A percentile compares a stretch with the other conserved stretches of the same genome.
These are phyloP conservation scores for Sebastes vulpes DNA, from an alignment of 2,797 vertebrate species.

Conservation along the genomic window DNA sequence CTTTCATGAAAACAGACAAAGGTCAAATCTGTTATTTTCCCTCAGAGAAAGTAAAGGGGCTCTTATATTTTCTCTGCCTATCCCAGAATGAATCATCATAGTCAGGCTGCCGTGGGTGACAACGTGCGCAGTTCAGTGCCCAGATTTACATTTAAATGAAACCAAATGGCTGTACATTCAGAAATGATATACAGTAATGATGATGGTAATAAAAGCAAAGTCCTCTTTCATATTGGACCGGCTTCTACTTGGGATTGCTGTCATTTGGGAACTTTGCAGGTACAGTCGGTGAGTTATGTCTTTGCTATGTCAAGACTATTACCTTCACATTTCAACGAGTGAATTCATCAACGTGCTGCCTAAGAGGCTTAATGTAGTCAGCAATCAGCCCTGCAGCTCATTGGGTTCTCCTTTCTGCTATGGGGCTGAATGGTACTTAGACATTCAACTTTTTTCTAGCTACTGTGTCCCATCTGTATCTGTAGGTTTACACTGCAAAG, in stretches of 20 bases:
- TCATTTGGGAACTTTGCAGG: constrained; percentile 65
- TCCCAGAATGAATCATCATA: constrained; percentile 82
- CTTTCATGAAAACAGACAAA: constrained; percentile 67
- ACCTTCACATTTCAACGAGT: constrained; percentile 70
- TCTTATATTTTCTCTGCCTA: constrained; percentile 65
- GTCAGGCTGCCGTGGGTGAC: constrained; percentile 67
- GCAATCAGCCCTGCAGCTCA: constrained; percentile 54
- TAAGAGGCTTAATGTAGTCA: constrained; percentile 59
- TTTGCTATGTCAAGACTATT: constrained; percentile 74
- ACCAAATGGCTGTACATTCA: constrained; percentile 85
- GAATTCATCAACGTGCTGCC: constrained; percentile 66
- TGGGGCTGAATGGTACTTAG: constrained; percentile 14
- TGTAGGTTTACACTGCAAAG: not conserved
- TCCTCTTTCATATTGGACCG: constrained; percentile 66
- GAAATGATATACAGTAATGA: constrained; percentile 85
- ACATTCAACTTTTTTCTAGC: constrained; percentile 16
- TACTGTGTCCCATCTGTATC: not conserved
- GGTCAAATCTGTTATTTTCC: constrained; percentile 80
- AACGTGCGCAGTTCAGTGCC: constrained; percentile 72
- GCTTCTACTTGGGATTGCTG: constrained; percentile 61
- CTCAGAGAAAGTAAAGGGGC: constrained; percentile 64
- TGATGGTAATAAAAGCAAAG: constrained; percentile 83
- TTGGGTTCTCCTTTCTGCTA: constrained; percentile 7
- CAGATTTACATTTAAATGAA: constrained; percentile 91
- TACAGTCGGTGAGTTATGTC: constrained; percentile 73